phyloP scores from a whole-genome alignment of 2,888 invertebrate genomes.

The Abrostola triplasia region DNA sequence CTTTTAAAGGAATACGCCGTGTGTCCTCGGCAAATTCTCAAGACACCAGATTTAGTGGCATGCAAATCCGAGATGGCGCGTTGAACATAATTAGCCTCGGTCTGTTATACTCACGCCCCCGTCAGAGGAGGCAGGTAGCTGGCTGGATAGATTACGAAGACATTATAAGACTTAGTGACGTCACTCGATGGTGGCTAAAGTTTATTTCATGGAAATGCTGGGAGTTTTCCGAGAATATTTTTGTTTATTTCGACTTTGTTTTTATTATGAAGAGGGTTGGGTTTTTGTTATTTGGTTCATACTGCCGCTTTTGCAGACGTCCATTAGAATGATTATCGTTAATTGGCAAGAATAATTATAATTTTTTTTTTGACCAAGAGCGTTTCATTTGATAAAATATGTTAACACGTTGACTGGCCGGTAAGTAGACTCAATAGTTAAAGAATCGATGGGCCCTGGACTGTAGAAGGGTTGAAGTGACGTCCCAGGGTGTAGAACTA shows the following conservation, averaged over 20 bases:
- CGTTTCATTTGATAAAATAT: too few relatives aligned
- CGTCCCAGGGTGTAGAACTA: too few relatives aligned
- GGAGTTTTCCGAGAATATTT: neutral
- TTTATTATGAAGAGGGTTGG: neutral
- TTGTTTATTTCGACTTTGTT: constrained; percentile 1
- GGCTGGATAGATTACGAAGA: constrained; percentile 54
- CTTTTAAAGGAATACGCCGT: constrained; percentile 66
- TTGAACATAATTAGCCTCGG: constrained; percentile 69
- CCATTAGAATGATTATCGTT: too few relatives aligned
- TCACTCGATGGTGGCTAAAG: constrained; percentile 30
- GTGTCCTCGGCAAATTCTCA: constrained; percentile 66
- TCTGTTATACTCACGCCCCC: constrained; percentile 53
- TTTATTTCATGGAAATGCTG: constrained; percentile 37
- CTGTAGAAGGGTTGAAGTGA: too few relatives aligned
- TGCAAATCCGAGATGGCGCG: constrained; percentile 67
- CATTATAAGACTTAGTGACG: constrained; percentile 56
- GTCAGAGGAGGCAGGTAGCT: constrained; percentile 44
- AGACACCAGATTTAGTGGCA: constrained; percentile 68
- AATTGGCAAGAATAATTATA: too few relatives aligned
- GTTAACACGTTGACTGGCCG: too few relatives aligned
- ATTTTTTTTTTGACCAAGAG: too few relatives aligned
- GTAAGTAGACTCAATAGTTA: too few relatives aligned
- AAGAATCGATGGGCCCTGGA: too few relatives aligned
- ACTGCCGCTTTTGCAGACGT: too few relatives aligned
- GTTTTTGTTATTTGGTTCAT: too few relatives aligned